Percentiles rank a stretch among this genome's conserved stretches.
These are phyloP conservation scores for Apamea sordens DNA, from an alignment of 2,888 invertebrate species.

Conservation along the genomic window DNA sequence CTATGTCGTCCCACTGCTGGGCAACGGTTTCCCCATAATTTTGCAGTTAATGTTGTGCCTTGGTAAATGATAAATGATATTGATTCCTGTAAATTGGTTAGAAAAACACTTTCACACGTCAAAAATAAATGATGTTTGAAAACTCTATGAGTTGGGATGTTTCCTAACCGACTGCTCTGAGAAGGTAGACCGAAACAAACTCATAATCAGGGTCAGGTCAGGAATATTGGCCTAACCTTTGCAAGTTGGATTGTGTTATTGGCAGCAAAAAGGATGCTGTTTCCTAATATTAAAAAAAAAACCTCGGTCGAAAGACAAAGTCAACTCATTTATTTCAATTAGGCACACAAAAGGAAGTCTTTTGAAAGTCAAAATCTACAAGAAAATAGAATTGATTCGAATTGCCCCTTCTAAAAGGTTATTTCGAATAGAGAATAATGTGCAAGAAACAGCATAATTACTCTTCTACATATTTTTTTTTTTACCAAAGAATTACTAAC, in stretches of 20 bases:
- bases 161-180: too few relatives aligned
- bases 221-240: neutral
- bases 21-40: neutral
- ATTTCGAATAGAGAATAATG: neutral
- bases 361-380: neutral
- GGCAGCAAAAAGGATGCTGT: neutral
- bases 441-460: neutral
- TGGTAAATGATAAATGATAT: too few relatives aligned
- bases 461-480: neutral
- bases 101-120: too few relatives aligned
- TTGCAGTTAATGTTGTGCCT: neutral
- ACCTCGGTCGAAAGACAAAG: neutral
- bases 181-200: too few relatives aligned
- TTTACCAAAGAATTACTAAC: too few relatives aligned
- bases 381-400: neutral
- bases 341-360: neutral
- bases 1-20: neutral
- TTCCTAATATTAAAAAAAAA: neutral
- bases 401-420: neutral
- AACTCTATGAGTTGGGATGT: too few relatives aligned
- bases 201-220: too few relatives aligned
- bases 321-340: neutral
- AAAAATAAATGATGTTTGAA: too few relatives aligned
- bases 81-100: too few relatives aligned
- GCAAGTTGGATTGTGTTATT: neutral